Evolutionary conservation across 2,113 vertebrate species (phyloP).

Genomic region (Trichomycterus rosablanca): DNA sequence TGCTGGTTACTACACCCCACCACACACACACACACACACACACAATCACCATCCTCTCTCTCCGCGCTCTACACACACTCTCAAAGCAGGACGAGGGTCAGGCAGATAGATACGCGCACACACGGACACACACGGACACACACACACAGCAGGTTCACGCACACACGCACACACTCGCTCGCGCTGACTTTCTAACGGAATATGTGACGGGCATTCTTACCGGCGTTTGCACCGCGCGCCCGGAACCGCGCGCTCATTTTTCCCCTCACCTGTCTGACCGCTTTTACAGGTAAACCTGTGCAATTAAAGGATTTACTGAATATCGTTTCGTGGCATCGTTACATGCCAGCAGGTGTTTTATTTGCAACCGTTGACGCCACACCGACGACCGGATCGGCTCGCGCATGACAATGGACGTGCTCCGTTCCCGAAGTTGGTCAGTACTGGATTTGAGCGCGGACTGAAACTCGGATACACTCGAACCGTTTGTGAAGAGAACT

Average conservation of each 20-base stretch:
- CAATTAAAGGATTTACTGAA: too few species aligned
- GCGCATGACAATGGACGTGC: conserved; percentile 31
- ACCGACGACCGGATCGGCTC: conserved; percentile 45
- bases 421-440: conserved; percentile 57
- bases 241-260: too few species aligned
- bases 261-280: too few species aligned
- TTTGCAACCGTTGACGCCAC: too few species aligned
- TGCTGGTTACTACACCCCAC: too few species aligned
- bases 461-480: conserved; percentile 18
- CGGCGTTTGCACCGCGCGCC: too few species aligned
- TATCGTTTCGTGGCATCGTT: neutral
- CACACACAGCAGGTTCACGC: neutral
- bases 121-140: neutral
- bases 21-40: conserved; percentile 14
- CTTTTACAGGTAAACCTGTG: too few species aligned
- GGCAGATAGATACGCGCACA: neutral
- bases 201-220: too few species aligned
- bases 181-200: conserved; percentile 27
- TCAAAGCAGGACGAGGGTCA: neutral
- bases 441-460: conserved; percentile 47
- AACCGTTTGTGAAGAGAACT: neutral
- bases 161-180: conserved; percentile 11
- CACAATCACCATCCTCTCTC: conserved; percentile 37
- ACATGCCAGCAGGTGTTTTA: too few species aligned
- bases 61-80: conserved; percentile 10